Evolutionary conservation across 2,797 vertebrate species (phyloP).

Genomic region (Propithecus deckenii): DNA sequence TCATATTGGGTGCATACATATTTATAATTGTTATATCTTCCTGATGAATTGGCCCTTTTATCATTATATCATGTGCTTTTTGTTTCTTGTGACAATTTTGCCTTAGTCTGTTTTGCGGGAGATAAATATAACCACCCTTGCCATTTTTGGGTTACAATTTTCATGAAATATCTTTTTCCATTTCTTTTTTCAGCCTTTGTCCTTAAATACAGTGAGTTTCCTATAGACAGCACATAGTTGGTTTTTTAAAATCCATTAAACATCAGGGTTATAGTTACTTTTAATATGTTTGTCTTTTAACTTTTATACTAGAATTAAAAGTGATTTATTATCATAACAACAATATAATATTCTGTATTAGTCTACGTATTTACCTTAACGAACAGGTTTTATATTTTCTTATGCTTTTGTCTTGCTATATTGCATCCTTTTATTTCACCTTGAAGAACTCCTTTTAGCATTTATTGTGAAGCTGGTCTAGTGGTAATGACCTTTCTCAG

Average conservation of each 20-base stretch:
- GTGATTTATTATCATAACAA: neutral
- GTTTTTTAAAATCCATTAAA: neutral
- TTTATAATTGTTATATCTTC: neutral
- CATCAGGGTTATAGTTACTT: neutral
- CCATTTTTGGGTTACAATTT: neutral
- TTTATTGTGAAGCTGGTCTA: neutral
- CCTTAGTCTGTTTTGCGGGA: neutral
- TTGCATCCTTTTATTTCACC: neutral
- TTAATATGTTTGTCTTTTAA: neutral
- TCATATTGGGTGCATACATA: neutral
- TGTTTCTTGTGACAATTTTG: neutral
- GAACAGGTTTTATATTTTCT: neutral
- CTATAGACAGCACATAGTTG: neutral
- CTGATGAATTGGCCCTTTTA: neutral
- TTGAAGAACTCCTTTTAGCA: neutral
- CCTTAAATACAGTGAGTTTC: neutral
- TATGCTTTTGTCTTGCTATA: neutral
- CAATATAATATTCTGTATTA: neutral
- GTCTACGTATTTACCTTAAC: neutral
- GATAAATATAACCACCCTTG: neutral
- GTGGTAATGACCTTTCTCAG: neutral
- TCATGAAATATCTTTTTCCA: neutral
- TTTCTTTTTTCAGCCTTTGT: neutral
- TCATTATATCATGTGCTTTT: neutral
- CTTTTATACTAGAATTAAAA: neutral